Conservation (phyloP, 2,113 vertebrate species). For the Hystrix cristata region DNA sequence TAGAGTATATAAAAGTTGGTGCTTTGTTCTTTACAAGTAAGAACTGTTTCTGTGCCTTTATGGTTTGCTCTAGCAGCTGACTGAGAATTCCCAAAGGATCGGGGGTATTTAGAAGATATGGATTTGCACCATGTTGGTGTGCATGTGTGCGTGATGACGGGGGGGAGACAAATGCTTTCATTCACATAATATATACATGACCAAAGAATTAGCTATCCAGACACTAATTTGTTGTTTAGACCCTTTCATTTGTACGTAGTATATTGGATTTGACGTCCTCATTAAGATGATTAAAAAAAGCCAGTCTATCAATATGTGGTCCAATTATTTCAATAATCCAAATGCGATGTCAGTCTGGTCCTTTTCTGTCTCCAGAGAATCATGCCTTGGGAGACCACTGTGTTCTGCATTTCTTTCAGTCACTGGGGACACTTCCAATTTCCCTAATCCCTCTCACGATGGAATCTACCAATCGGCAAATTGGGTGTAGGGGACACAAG, state of each 20-base stretch:
- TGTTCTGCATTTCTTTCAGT: background rate
- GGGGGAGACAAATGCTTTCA: background rate
- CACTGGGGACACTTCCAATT: background rate
- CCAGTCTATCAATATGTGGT: background rate
- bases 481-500: background rate
- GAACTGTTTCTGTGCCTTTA: background rate
- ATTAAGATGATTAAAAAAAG: conserved; percentile 71
- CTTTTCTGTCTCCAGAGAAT: background rate
- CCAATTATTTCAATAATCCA: background rate
- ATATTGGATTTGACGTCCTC: conserved; percentile 24
- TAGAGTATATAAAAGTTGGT: background rate
- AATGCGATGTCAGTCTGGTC: background rate
- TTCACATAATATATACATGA: background rate
- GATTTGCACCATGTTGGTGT: background rate
- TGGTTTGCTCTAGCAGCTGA: background rate
- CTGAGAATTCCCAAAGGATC: background rate
- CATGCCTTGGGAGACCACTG: background rate
- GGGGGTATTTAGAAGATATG: background rate
- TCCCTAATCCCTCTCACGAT: background rate
- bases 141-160: background rate
- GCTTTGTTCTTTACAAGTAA: background rate
- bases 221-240: conserved; percentile 6
- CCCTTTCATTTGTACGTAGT: conserved; percentile 21
- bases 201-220: background rate
- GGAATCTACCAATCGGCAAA: background rate